A percentile compares a stretch with the other conserved stretches of the same genome.
These are phyloP conservation scores for Caenorhabditis sulstoni DNA, from an alignment of 2,888 invertebrate species.

Conservation along the genomic window DNA sequence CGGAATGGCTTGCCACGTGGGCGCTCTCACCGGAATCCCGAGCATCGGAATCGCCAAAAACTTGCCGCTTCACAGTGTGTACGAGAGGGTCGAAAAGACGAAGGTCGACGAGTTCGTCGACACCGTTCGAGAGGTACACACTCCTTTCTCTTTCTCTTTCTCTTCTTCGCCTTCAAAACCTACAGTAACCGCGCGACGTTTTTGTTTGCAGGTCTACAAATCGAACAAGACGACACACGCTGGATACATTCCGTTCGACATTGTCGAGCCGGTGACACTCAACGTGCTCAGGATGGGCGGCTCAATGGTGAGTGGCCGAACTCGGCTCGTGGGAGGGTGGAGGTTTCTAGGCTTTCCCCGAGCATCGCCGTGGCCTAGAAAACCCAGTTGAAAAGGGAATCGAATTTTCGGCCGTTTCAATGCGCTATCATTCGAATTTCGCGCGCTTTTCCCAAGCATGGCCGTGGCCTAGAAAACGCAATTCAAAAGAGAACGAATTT, in stretches of 20 bases:
- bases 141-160: no score
- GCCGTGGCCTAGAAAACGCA: no score
- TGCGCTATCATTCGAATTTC: no score
- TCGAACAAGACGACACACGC: conserved; percentile 4
- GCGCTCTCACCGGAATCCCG: conserved; percentile 81
- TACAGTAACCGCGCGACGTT: conserved; percentile 1
- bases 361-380: not conserved
- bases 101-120: conserved; percentile 43
- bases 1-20: conserved; percentile 83
- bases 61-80: conserved; percentile 79
- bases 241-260: conserved; percentile 46
- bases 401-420: no score
- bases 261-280: conserved; percentile 33
- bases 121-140: conserved; percentile 25
- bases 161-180: not conserved
- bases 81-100: conserved; percentile 71
- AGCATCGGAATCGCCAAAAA: conserved; percentile 83
- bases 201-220: conserved; percentile 13
- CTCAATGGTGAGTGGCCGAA: conserved; percentile 23
- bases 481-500: no score
- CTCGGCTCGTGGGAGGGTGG: no score
- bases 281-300: conserved; percentile 37
- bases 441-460: no score
- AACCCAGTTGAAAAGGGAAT: no score
- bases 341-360: not conserved